Base-by-base conservation (phyloP, 2,888 invertebrate species). In the Augochlorella aurata region DNA sequence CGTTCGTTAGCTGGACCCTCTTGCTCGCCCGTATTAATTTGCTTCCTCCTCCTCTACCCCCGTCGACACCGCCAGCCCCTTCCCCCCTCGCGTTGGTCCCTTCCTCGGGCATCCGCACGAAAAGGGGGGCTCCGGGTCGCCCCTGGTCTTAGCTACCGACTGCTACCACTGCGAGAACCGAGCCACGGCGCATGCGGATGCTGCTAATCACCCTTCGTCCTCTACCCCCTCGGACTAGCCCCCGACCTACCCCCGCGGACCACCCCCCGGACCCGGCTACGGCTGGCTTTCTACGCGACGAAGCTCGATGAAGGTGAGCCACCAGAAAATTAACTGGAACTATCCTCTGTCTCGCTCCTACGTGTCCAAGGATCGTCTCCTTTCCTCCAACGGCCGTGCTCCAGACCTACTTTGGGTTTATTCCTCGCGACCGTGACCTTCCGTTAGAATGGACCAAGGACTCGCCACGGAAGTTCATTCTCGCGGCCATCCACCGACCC, bases 11-110 rank as follows among this genome's bases (percentile, higher is more conserved):
- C 91, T 90, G 91, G 90, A 90, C 90, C 90, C 91, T 92, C 91
- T 92, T 90, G 91, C 90, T 90, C 92, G 90, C 91, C 92, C 91
- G 93, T 93, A 93, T 93, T 93, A 93, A 93, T 93, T 93, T 92
- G 92, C 93, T 92, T 92, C 92, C 90, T 90, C 91, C 91, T 87
- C 87, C 85, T 77, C 80, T 74, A 67, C 77, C 81, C 78, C 80
- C 77, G 82, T 66, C 83, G 81, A 70, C 77, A 70, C 81, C 78
- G 49, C 76, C 47, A 72, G 29, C 47, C 73, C 75, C 79, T 76
- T 47, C 50, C 74, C 47, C 74, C 70, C 79, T 76, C 66, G 16
- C 77, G 49, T 58, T 77, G 67, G 77, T 72, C 78, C 81, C 81
- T 76, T 76, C 75, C 81, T 78, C 87, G 84, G 45, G 77, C 87